phyloP scores from a whole-genome alignment of 2,888 invertebrate species.

The Phymatocera aterrima region DNA sequence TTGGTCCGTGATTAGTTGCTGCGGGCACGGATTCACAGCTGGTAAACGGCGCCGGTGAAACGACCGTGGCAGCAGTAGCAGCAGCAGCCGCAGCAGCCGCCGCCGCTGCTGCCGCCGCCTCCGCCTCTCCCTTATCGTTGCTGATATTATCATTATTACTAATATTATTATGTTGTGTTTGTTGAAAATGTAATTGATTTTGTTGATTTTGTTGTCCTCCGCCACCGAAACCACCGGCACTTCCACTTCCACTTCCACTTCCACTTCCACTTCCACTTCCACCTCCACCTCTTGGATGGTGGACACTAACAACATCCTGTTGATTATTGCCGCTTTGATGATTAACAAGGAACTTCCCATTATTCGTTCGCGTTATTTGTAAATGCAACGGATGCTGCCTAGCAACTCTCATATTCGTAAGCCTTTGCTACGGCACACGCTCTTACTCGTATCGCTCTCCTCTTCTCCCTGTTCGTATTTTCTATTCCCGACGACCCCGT shows the following conservation, averaged over 20 bases:
- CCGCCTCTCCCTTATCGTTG: conserved; percentile 48
- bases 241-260: background rate
- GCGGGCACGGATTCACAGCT: conserved; percentile 76
- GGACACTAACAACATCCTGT: conserved; percentile 5
- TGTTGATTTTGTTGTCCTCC: conserved; percentile 49
- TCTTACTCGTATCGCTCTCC: background rate
- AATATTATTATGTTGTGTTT: conserved; percentile 11
- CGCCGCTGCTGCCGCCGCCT: conserved; percentile 36
- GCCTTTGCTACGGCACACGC: background rate
- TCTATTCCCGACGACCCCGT: no score
- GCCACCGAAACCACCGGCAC: background rate
- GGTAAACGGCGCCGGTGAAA: conserved; percentile 63
- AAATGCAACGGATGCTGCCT: conserved; percentile 70
- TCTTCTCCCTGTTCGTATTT: background rate
- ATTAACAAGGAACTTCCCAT: conserved; percentile 71
- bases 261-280: background rate
- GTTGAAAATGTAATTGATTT: conserved; percentile 48
- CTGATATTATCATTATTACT: conserved; percentile 53
- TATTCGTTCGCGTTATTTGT: conserved; percentile 69
- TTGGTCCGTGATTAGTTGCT: conserved; percentile 74
- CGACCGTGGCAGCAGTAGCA: background rate
- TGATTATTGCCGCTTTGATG: conserved; percentile 54
- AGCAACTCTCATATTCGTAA: conserved; percentile 69
- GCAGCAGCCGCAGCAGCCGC: conserved; percentile 12
- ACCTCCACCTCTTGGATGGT: background rate